phyloP scores from a whole-genome alignment of 1,140 invertebrate species.

The Periplaneta americana region DNA sequence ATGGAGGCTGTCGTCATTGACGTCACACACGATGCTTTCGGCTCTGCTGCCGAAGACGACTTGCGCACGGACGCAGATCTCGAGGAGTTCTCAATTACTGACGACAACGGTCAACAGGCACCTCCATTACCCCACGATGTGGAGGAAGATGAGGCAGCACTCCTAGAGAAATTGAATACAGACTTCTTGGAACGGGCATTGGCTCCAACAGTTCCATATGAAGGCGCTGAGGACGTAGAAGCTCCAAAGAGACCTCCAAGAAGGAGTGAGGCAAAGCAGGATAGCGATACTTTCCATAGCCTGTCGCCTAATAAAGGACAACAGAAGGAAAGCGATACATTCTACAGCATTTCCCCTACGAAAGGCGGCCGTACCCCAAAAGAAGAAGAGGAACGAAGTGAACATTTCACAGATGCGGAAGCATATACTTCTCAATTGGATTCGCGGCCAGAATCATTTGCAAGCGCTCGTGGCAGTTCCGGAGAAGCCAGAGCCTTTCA shows the following conservation, averaged over 20 bases:
- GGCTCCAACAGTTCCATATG: conserved; percentile 22
- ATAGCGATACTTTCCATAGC: neutral
- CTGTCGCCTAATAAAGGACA: neutral
- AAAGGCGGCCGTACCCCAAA: neutral
- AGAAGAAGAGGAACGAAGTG: neutral
- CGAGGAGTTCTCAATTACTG: conserved; percentile 74
- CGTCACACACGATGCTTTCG: conserved; percentile 78
- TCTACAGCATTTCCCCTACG: neutral
- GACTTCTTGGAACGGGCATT: conserved; percentile 33
- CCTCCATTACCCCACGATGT: conserved; percentile 31
- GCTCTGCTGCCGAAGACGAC: conserved; percentile 64
- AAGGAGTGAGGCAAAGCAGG: neutral
- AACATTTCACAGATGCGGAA: neutral
- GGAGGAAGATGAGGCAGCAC: conserved; percentile 31
- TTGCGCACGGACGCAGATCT: conserved; percentile 76
- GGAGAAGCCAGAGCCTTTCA: neutral
- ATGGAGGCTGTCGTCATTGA: conserved; percentile 91
- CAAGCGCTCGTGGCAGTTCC: neutral
- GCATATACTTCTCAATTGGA: neutral
- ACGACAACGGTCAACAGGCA: conserved; percentile 36
- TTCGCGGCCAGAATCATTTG: neutral
- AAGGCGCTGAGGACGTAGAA: conserved; percentile 30
- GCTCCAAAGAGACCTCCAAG: neutral
- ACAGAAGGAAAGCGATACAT: neutral
- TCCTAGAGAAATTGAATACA: conserved; percentile 34